Evolutionary conservation across 1,140 invertebrate genomes (phyloP).

Genomic region (Drosophila albomicans): DNA sequence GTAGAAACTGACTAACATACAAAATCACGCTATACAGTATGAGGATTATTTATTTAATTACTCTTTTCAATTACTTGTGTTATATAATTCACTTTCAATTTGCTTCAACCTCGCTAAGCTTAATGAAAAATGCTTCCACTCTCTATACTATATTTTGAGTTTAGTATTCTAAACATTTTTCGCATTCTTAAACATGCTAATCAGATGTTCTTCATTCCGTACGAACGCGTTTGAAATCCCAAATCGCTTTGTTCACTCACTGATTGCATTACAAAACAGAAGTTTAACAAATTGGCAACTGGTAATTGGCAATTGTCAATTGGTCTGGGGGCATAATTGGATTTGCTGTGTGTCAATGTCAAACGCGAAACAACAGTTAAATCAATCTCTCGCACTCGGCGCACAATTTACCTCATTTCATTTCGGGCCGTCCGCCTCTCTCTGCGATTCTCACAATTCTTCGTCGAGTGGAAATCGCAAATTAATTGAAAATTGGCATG

Average conservation of each 20-base stretch:
- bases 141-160: too few relatives aligned
- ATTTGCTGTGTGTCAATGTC: constrained; percentile 45
- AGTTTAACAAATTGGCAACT: constrained; percentile 32
- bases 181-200: constrained; percentile 14
- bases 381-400: constrained; percentile 30
- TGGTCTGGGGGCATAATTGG: constrained; percentile 33
- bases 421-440: neutral
- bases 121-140: too few relatives aligned
- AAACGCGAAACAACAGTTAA: constrained; percentile 31
- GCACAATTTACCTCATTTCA: constrained; percentile 6
- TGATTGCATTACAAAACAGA: constrained; percentile 42
- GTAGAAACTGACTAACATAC: too few relatives aligned
- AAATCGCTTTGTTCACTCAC: constrained; percentile 31
- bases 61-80: too few relatives aligned
- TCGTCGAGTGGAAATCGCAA: constrained; percentile 57
- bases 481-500: constrained; percentile 44
- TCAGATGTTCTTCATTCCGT: constrained; percentile 13
- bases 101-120: too few relatives aligned
- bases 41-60: too few relatives aligned
- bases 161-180: neutral
- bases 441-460: constrained; percentile 16
- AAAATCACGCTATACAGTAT: too few relatives aligned
- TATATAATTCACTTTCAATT: too few relatives aligned
- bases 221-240: constrained; percentile 28
- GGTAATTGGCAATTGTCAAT: constrained; percentile 18